These are phyloP conservation scores for Paracanthobrama guichenoti DNA, from an alignment of 2,113 vertebrate genomes.

Conservation along the genomic window DNA sequence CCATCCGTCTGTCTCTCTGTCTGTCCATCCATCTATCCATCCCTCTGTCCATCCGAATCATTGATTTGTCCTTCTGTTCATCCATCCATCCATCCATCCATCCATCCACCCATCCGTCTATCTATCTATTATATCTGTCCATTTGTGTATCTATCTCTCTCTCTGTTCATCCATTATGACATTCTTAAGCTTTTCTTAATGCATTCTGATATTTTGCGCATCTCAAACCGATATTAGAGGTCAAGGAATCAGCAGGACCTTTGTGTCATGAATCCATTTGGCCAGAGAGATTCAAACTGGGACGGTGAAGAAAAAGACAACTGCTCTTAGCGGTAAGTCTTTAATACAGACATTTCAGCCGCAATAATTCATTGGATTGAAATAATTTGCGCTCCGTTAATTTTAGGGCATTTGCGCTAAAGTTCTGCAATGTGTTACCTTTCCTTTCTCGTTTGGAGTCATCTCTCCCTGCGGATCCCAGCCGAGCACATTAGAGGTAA, in stretches of 20 bases:
- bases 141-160: not conserved
- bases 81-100: not conserved
- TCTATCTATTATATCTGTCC: not conserved
- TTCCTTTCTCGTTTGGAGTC: conserved; percentile 41
- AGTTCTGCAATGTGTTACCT: conserved; percentile 32
- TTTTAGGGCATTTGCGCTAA: not conserved
- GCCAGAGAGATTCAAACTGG: not conserved
- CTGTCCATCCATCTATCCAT: not conserved
- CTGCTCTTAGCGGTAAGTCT: conserved; percentile 15
- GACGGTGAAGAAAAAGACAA: not conserved
- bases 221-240: not conserved
- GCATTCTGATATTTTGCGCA: not conserved
- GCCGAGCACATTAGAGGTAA: conserved; percentile 46
- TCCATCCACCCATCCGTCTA: not conserved
- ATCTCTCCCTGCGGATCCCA: conserved; percentile 47
- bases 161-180: not conserved
- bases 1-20: not conserved
- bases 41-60: not conserved
- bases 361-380: not conserved
- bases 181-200: not conserved
- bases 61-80: not conserved
- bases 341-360: not conserved
- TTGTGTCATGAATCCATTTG: not conserved
- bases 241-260: not conserved
- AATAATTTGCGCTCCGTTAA: conserved; percentile 17